Evolutionary conservation across 2,797 vertebrate species (phyloP).

Genomic region (Poecilia velifera): DNA sequence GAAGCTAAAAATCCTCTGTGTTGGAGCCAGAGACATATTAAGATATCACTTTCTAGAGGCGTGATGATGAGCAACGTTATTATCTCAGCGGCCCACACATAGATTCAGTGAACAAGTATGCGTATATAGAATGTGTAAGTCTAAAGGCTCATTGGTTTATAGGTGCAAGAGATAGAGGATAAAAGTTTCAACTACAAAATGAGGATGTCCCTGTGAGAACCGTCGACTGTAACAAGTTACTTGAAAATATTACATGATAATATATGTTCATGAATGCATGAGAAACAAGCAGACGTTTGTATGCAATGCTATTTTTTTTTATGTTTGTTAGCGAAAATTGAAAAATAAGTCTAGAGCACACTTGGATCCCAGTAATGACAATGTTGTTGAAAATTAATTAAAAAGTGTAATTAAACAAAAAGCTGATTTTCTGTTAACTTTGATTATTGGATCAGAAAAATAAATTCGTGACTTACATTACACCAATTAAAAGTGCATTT

Average conservation of each 20-base stretch:
- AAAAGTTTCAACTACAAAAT: background rate
- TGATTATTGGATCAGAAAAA: background rate
- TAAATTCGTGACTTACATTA: background rate
- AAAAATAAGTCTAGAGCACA: background rate
- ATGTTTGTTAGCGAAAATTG: background rate
- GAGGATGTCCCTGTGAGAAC: background rate
- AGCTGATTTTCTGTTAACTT: background rate
- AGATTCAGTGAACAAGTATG: background rate
- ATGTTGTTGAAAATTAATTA: no score
- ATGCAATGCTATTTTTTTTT: background rate
- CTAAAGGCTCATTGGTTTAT: background rate
- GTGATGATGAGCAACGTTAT: background rate
- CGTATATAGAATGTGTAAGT: background rate
- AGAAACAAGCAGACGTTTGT: background rate
- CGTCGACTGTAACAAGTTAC: background rate
- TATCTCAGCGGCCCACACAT: background rate
- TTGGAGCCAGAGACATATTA: background rate
- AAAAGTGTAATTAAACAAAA: no score
- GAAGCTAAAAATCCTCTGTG: constrained; percentile 3
- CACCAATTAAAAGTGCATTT: background rate
- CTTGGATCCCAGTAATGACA: background rate
- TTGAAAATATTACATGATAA: background rate
- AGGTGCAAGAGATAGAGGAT: background rate
- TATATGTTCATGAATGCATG: background rate
- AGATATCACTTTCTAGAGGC: background rate